phyloP scores from a whole-genome alignment of 1,140 invertebrate species.

The Apis florea region DNA sequence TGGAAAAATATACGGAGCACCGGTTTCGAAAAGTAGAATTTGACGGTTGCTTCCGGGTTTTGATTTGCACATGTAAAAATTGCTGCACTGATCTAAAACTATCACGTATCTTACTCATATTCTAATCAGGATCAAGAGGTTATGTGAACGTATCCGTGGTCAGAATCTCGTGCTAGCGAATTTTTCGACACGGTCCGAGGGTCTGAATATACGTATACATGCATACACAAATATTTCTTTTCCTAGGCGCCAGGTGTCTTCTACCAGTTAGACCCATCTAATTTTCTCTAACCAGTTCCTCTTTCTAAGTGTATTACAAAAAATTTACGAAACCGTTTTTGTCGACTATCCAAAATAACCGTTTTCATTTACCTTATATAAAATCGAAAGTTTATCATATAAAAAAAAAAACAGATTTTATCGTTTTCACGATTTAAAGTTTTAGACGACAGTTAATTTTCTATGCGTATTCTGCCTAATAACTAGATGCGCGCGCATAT shows the following conservation, averaged over 20 bases:
- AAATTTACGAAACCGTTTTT: slow-evolving; percentile 47
- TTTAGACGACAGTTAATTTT: background rate
- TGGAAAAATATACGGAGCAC: slow-evolving; percentile 70
- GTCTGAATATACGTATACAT: slow-evolving; percentile 3
- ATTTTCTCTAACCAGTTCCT: slow-evolving; percentile 71
- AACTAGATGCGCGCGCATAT: background rate
- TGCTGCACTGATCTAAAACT: slow-evolving; percentile 54
- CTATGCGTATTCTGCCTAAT: background rate
- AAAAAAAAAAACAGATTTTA: background rate
- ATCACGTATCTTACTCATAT: slow-evolving; percentile 71
- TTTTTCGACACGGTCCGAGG: slow-evolving; percentile 57
- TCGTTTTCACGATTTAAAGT: background rate
- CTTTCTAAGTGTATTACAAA: slow-evolving; percentile 42
- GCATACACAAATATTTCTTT: slow-evolving; percentile 71
- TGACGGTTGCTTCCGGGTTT: slow-evolving; percentile 72
- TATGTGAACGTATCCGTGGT: slow-evolving; percentile 77
- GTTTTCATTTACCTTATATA: background rate
- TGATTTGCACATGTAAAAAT: slow-evolving; percentile 61
- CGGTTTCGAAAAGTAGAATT: slow-evolving; percentile 59
- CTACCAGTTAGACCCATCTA: slow-evolving; percentile 70
- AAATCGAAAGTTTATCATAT: background rate
- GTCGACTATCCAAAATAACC: slow-evolving; percentile 15
- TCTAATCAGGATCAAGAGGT: slow-evolving; percentile 80
- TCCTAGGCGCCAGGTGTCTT: slow-evolving; percentile 76
- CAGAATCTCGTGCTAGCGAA: slow-evolving; percentile 70